A percentile compares a stretch with the other conserved stretches of the same genome.
phyloP scores from a whole-genome alignment of 1,140 invertebrate species.

The Cotesia typhae region DNA sequence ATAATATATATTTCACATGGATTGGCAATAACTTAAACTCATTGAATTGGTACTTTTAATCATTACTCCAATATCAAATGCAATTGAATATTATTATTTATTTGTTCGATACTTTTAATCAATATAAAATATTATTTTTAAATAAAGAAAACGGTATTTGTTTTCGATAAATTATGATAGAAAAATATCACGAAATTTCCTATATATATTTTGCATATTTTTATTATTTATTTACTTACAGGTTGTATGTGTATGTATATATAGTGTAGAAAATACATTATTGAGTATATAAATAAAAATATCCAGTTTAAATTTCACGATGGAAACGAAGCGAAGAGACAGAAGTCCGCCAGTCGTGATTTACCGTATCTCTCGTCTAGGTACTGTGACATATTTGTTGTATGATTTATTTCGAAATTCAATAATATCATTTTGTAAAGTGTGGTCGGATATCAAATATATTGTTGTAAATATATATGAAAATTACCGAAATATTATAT shows the following conservation, averaged over 20 bases:
- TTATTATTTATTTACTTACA: neutral
- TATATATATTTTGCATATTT: neutral
- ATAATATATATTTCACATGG: too few relatives aligned
- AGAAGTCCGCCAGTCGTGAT: constrained; percentile 47
- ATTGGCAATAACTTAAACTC: too few relatives aligned
- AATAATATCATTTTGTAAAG: constrained; percentile 41
- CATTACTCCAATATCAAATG: neutral
- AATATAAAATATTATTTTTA: too few relatives aligned
- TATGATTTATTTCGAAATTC: constrained; percentile 53
- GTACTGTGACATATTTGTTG: constrained; percentile 46
- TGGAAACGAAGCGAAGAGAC: constrained; percentile 38
- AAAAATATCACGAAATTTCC: too few relatives aligned
- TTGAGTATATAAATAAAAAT: constrained; percentile 52
- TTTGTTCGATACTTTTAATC: neutral
- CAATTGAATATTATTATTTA: neutral
- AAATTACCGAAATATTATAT: neutral
- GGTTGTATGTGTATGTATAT: neutral
- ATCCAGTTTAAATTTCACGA: constrained; percentile 52
- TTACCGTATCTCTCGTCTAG: constrained; percentile 43
- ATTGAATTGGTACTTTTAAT: too few relatives aligned
- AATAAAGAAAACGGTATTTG: too few relatives aligned
- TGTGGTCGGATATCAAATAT: neutral
- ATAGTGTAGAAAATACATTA: neutral
- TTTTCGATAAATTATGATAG: too few relatives aligned
- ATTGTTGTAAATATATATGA: neutral